Evolutionary conservation across 2,113 vertebrate species (phyloP).

Genomic region (Halichoerus grypus): DNA sequence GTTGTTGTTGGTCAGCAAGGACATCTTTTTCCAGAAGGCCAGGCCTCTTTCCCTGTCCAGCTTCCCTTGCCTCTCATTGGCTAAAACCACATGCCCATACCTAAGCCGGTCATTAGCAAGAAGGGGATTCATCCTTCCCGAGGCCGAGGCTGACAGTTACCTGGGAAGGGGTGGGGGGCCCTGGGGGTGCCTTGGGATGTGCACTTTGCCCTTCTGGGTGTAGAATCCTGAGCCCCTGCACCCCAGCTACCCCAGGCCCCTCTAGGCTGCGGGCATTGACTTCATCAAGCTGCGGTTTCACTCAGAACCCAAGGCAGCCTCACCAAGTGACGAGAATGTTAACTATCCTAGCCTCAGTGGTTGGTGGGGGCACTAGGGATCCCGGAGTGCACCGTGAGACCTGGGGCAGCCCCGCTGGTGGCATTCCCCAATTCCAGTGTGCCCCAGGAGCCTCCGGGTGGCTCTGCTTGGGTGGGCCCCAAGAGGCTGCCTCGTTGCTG

Average conservation of each 20-base stretch:
- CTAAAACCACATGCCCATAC: accelerated
- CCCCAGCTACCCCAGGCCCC: neutral
- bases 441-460: neutral
- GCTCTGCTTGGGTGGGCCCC: neutral
- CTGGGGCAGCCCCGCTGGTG: neutral
- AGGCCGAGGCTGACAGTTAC: neutral
- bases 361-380: neutral
- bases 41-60: neutral
- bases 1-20: neutral
- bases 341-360: accelerated
- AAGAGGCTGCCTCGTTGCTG: neutral
- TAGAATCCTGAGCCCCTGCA: neutral
- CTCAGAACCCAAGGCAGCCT: neutral
- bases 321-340: neutral
- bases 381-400: neutral
- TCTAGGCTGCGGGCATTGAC: neutral
- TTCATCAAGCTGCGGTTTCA: neutral
- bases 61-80: neutral
- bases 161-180: accelerated
- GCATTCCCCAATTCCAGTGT: neutral
- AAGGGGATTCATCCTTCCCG: neutral
- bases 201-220: neutral
- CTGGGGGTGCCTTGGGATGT: too few species aligned
- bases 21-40: neutral
- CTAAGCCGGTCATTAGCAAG: neutral